Evolutionary conservation across 2,113 vertebrate genomes (phyloP), one percentile per base, ranked within the genome.

Genomic region (Vidua macroura): DNA sequence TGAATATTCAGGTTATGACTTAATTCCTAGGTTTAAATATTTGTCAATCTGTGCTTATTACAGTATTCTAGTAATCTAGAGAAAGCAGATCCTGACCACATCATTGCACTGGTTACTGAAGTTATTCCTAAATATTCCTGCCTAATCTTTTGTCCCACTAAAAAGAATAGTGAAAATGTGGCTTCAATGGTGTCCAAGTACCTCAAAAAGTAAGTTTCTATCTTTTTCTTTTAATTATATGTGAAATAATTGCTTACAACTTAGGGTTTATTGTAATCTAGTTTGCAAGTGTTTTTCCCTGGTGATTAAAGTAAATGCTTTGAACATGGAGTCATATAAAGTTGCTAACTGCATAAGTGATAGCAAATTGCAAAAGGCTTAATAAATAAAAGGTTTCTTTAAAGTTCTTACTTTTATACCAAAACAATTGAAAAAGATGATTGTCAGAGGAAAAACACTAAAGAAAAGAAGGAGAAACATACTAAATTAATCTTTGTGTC

Each of bases 161-260:
- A 99, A 97, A 99, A 99, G 97, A 99, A 99, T 94, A 99, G 99
- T 96, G 99, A 99, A 98, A 99, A 99, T 20, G 98, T 99, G 43
- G 98, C 98, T 39, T 97, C 88, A n/a, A 99, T 99, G 99, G 98
- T 99, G 95, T 99, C 98, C 98, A 99, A 97, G 86, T 99, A 98
- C 89, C 98, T 99, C 79, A 98, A 97, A 66, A 98, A 98, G 99
- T 99, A 98, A 94, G 98, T 96, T 62, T 27, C 41, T 64, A 27
- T 84, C 30, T 6, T 28, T 8, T 6, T 70, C 74, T n/a, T 11
- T 7, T 7, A 28, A 33, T 41, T 48, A 5, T 25, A 3, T 12
- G 6, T 51, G 10, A 27, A 75, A 31, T 72, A 28, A 49, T 59
- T 74, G 43, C 17, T 83, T 39, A 21, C 37, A 70, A 30, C 0